Evolutionary conservation across 1,140 invertebrate genomes (phyloP).

Genomic region (Aphaenogaster ashmeadi): DNA sequence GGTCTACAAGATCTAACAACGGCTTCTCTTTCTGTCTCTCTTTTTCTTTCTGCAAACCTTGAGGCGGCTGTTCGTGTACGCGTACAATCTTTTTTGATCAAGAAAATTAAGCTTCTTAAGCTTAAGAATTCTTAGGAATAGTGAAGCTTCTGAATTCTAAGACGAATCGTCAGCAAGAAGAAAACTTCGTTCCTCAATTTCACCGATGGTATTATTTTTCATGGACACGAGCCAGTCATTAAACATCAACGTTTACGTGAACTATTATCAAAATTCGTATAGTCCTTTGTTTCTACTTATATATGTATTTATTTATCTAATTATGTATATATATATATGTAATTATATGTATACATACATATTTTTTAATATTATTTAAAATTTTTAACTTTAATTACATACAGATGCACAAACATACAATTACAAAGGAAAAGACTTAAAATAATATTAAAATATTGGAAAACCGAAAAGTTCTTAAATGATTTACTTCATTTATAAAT

Average conservation of each 20-base stretch:
- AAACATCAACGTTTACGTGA: constrained; percentile 15
- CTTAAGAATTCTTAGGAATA: constrained; percentile 49
- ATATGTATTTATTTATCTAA: too few species aligned
- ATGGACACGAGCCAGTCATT: neutral
- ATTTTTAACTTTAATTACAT: too few species aligned
- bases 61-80: constrained; percentile 26
- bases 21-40: constrained; percentile 30
- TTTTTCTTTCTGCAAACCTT: neutral
- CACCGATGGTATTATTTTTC: neutral
- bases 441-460: neutral
- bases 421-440: neutral
- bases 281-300: neutral
- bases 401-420: neutral
- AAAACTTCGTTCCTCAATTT: constrained; percentile 32
- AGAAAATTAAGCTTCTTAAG: constrained; percentile 41
- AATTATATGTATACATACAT: too few species aligned
- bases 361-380: too few species aligned
- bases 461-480: neutral
- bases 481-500: neutral
- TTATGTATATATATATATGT: too few species aligned
- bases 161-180: neutral
- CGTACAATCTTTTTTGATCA: constrained; percentile 56
- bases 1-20: constrained; percentile 57
- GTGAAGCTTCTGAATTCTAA: neutral
- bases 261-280: neutral